phyloP scores from a whole-genome alignment of 2,113 vertebrate species.

The Uria lomvia region DNA sequence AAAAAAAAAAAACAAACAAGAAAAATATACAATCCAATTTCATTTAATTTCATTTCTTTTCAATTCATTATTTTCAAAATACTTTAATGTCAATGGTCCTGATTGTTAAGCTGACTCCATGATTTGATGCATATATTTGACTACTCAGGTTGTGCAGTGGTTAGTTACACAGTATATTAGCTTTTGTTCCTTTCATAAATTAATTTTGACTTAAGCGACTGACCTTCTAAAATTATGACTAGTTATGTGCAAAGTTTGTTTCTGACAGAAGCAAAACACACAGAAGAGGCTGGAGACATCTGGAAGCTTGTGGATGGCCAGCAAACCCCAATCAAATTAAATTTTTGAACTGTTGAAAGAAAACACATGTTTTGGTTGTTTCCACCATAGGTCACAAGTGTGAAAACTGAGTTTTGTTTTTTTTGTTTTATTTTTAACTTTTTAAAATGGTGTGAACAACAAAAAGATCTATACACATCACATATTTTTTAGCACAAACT shows the following conservation, averaged over 20 bases:
- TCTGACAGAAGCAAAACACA: not conserved
- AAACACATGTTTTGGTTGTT: not conserved
- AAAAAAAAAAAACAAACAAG: not conserved
- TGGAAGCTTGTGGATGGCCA: not conserved
- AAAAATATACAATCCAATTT: not conserved
- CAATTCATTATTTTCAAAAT: not conserved
- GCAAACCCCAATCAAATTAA: not conserved
- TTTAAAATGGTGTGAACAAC: not conserved
- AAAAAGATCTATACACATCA: not conserved
- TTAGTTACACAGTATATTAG: not conserved
- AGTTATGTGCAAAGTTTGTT: not conserved
- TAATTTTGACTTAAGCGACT: not conserved
- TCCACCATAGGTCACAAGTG: not conserved
- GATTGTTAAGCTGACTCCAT: not conserved
- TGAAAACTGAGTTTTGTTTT: not conserved
- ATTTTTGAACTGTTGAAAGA: not conserved
- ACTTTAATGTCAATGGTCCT: not conserved
- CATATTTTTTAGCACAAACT: not conserved
- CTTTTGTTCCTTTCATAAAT: not conserved
- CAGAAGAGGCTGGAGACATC: not conserved
- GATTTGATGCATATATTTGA: not conserved
- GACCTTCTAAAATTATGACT: not conserved
- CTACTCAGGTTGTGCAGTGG: not conserved
- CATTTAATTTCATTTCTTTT: not conserved
- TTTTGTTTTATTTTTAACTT: not conserved